Conservation (phyloP, 2,797 vertebrate species). For the Diplodus puntazzo region DNA sequence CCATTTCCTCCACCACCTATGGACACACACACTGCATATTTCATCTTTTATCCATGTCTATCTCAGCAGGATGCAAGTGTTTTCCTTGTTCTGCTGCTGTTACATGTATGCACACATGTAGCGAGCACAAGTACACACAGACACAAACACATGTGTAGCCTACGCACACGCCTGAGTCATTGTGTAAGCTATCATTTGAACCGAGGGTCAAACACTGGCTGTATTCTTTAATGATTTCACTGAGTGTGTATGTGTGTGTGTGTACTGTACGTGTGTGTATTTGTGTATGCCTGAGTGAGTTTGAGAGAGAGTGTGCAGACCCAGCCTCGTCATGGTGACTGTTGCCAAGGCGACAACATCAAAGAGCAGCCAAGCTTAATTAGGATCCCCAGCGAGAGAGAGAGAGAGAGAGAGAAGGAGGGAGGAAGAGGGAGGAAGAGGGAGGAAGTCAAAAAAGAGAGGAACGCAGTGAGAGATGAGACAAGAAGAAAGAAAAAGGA, state of each 20-base stretch:
- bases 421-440: slow-evolving; percentile 21
- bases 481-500: slow-evolving; percentile 61
- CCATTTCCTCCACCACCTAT: slow-evolving; percentile 34
- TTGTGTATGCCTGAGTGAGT: slow-evolving; percentile 72
- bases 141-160: slow-evolving; percentile 7
- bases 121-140: slow-evolving; percentile 29
- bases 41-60: slow-evolving; percentile 47
- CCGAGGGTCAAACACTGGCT: slow-evolving; percentile 69
- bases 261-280: slow-evolving; percentile 60
- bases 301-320: slow-evolving; percentile 80
- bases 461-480: slow-evolving; percentile 43
- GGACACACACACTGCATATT: slow-evolving; percentile 13
- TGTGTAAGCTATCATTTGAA: slow-evolving; percentile 61
- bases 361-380: slow-evolving; percentile 90
- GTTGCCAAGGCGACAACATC: slow-evolving; percentile 92
- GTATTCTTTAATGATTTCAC: slow-evolving; percentile 63
- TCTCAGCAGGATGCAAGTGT: slow-evolving; percentile 39
- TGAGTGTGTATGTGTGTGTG: slow-evolving; percentile 28
- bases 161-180: slow-evolving; percentile 30
- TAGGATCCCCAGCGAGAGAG: slow-evolving; percentile 87
- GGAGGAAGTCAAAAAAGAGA: slow-evolving; percentile 43
- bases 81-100: slow-evolving; percentile 25
- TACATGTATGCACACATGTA: slow-evolving; percentile 27
- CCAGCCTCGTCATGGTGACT: slow-evolving; percentile 89
- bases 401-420: slow-evolving; percentile 42